A percentile compares a stretch with the other conserved stretches of the same genome.
Evolutionary conservation across 2,113 vertebrate species (phyloP).

Genomic region (Anarrhichthys ocellatus): DNA sequence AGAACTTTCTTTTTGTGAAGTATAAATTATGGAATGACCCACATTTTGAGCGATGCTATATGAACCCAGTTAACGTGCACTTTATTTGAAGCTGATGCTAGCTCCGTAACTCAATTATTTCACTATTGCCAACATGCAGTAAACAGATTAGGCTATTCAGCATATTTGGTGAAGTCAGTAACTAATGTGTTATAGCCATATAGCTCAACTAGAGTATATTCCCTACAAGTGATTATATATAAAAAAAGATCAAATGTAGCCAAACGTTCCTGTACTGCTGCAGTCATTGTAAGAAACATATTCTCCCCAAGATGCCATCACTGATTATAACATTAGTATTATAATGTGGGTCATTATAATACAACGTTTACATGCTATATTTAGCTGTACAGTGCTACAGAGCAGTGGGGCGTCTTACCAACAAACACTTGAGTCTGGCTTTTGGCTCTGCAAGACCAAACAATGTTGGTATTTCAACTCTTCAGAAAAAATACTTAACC

Average conservation of each 20-base stretch:
- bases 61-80: background rate
- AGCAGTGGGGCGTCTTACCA: background rate
- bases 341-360: background rate
- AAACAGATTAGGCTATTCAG: background rate
- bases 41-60: background rate
- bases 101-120: background rate
- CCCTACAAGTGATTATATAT: background rate
- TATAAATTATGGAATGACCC: background rate
- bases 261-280: background rate
- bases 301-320: background rate
- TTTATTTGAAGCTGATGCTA: background rate
- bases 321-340: background rate
- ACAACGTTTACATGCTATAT: background rate
- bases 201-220: background rate
- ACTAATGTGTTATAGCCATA: background rate
- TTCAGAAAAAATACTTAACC: background rate
- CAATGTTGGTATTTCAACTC: background rate
- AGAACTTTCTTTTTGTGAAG: background rate
- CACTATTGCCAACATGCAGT: background rate
- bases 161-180: background rate
- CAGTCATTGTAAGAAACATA: background rate
- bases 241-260: background rate
- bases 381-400: background rate
- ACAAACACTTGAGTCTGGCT: background rate
- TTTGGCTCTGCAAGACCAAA: background rate